phyloP scores from a whole-genome alignment of 2,113 vertebrate genomes.

The Lampris incognitus region DNA sequence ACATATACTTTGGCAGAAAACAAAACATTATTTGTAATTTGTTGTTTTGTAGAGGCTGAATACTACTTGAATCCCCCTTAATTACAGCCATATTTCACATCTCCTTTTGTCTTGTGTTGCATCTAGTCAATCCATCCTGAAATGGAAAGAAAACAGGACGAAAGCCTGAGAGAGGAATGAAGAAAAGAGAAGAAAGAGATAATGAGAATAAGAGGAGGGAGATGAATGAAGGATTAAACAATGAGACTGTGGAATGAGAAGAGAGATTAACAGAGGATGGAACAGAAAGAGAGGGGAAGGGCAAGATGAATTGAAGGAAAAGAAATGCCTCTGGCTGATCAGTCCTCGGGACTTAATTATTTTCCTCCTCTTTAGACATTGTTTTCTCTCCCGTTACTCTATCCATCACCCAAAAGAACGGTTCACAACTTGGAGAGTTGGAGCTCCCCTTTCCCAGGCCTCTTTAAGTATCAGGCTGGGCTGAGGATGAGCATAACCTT shows the following conservation, averaged over 20 bases:
- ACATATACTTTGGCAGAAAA: background rate
- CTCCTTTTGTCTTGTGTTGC: conserved; percentile 27
- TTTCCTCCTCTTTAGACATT: conserved; percentile 57
- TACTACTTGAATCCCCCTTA: conserved; percentile 23
- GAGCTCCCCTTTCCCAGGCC: conserved; percentile 8
- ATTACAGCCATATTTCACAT: conserved; percentile 54
- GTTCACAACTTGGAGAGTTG: background rate
- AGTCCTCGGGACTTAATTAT: conserved; percentile 70
- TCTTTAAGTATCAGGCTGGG: background rate
- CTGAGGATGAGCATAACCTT: background rate
- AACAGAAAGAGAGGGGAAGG: too few species aligned
- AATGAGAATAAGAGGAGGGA: background rate
- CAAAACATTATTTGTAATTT: background rate
- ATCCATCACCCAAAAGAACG: conserved; percentile 15
- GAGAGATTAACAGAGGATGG: background rate
- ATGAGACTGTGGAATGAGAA: background rate
- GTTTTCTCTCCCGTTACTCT: conserved; percentile 39
- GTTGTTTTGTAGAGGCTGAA: background rate
- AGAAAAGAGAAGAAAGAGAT: background rate
- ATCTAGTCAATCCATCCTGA: conserved; percentile 51
- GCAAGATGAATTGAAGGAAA: conserved; percentile 1
- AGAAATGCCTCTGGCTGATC: conserved; percentile 41
- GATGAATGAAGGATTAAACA: background rate
- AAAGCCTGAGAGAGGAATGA: background rate
- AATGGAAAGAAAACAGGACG: conserved; percentile 17